Evolutionary conservation across 2,113 vertebrate genomes (phyloP), one percentile per base, ranked within the genome.

Genomic region (Morone chrysops): DNA sequence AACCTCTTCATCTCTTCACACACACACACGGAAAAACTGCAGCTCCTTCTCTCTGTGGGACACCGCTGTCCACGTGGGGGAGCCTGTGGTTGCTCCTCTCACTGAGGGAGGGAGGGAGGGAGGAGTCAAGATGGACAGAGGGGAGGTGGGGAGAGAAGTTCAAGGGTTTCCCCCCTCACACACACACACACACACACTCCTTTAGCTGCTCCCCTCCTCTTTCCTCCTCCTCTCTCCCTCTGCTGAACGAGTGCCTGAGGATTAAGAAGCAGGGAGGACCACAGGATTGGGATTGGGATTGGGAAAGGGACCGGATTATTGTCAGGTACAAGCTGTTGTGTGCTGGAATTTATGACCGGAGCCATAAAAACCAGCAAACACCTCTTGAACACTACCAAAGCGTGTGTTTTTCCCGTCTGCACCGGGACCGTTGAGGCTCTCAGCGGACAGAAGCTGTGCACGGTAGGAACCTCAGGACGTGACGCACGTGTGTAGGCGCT

Each of bases 51-150:
- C 43, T 41, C 50, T 53, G 67, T 57, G 4, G 4, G 65, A 70
- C 53, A 47, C 25, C 5, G 36, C 20, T 43, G 66, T 80, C 90
- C 88, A 92, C 81, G 5, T 60, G 86, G 82, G 88, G 90, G 89
- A 91, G 90, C 61, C 68, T 78, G 73, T 86, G 48, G 81, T n/a
- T n/a, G n/a, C n/a, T n/a, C n/a, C n/a, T n/a, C n/a, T n/a, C n/a
- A n/a, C n/a, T n/a, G n/a, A n/a, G n/a, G n/a, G n/a, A n/a, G n/a
- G 48, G 59, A 51, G 68, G 41, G 48, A 70, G 87, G 93, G 90
- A 89, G 90, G 92, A 92, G 93, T 82, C 38, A 18, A 80, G 75
- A 83, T 76, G 81, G 80, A 84, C 74, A 70, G 76, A 62, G 51
- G 62, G 82, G 65, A 70, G 65, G 51, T 78, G 61, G 56, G 69